Base-by-base conservation (phyloP, 2,113 vertebrate genomes). In the Triplophysa rosa region DNA sequence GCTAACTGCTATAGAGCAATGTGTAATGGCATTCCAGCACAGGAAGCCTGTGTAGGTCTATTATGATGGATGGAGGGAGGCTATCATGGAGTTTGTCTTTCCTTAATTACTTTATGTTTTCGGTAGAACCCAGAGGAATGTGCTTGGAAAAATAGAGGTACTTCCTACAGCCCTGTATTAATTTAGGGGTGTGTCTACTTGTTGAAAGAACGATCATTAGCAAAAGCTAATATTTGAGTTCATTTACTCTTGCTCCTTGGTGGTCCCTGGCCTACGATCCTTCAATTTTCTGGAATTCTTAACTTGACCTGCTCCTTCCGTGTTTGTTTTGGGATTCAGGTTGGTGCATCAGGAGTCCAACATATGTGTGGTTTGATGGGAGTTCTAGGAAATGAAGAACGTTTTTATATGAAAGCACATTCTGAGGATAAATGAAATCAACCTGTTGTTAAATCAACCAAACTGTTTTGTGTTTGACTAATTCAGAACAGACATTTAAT, bases 181-280 rank as follows among this genome's bases (percentile, higher is more conserved):
- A 62, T 67, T 33, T 69, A 77, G 80, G 77, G 73, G 76, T 81
- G 75, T 10, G 62, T 80, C 88, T 91, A 86, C 91, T 94, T 92
- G 93, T 92, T 90, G 91, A 89, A 84, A 90, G 90, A 93, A 93
- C 90, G 92, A 90, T 95, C 92, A 91, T 94, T 94, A 93, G 93
- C 88, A 89, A 91, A 93, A 94, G 91, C 88, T 95, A 94, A 94
- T 93, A 94, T 94, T 94, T 95, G 93, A 92, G 91, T 88, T 92
- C 90, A 92, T 94, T 95, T 93, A 93, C 93, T 90, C 89, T 86
- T 89, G 87, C 88, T 93, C 91, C 92, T 92, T 93, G 95, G 94
- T 96, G 94, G 94, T 96, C 95, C 88, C 78, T 92, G 91, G 87
- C 85, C 83, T 80, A 80, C 5, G 13, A 82, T 79, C 86, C 71